Conservation (phyloP, 2,113 vertebrate species). For the Amphiprion ocellaris region DNA sequence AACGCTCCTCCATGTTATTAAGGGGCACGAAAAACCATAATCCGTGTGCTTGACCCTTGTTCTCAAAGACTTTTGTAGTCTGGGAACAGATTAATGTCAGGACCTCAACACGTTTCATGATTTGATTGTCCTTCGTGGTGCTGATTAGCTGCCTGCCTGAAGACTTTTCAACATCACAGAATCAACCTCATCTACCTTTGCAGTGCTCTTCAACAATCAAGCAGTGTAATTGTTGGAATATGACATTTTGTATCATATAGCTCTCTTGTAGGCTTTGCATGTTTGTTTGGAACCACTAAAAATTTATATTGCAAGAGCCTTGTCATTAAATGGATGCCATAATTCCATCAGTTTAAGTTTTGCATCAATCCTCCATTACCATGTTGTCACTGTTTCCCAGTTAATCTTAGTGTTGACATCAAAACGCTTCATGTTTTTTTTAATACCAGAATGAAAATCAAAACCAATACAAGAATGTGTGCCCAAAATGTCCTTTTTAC, state of each 20-base stretch:
- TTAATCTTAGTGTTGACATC: background rate
- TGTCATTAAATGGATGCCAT: background rate
- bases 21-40: background rate
- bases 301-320: background rate
- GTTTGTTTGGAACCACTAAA: background rate
- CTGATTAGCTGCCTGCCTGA: background rate
- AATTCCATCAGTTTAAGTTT: background rate
- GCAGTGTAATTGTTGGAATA: background rate
- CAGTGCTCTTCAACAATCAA: background rate
- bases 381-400: background rate
- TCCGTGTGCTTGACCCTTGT: background rate
- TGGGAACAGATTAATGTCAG: slow-evolving; percentile 16
- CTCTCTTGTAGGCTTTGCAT: background rate
- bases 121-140: background rate
- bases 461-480: too few relatives aligned
- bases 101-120: background rate
- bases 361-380: background rate
- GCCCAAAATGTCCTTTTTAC: too few relatives aligned
- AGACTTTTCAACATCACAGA: too few relatives aligned
- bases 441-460: too few relatives aligned
- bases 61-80: background rate
- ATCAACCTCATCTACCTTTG: background rate
- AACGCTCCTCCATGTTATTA: background rate
- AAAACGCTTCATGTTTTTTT: too few relatives aligned
- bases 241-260: background rate